Base-by-base conservation (phyloP, 2,113 vertebrate species). In the Micromys minutus region DNA sequence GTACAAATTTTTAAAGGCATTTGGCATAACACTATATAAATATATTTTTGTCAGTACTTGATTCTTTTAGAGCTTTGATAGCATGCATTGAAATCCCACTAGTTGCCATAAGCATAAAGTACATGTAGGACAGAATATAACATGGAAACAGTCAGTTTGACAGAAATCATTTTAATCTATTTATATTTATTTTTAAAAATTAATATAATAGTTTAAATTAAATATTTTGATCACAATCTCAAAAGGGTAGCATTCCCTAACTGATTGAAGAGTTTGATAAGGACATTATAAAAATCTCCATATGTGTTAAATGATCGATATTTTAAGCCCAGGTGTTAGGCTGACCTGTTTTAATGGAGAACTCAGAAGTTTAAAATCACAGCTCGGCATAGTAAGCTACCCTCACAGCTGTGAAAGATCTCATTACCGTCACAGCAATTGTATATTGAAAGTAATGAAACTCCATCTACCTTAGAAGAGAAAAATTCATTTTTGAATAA, bases 401-500 rank as follows among this genome's bases (percentile, higher is more conserved):
- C 63, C 57, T 69, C 3, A 15, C 83, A 92, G 5, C 29, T 87
- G 61, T 3, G 8, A 71, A 92, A 95, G 65, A 90, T 50, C 31
- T 95, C 26, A 50, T 57, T 61, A 22, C 26, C 92, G 55, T 88
- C 36, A 83, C 12, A 59, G 39, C 74, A 79, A 92, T 88, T 76
- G 65, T 71, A 65, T 85, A 77, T 95, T 77, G 57, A 36, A 85
- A 83, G 63, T 2, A 86, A 83, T 85, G 4, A 80, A 94, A 83
- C 71, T 1, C 72, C 79, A 65, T 57, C 13, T 72, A 16, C 10
- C 2, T 75, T 89, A 55, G 45, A 75, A 93, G 92, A 90, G 9
- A 83, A 16, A 55, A 93, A 26, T 31, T 89, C 42, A 92, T 63
- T 89, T n/a, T 81, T 86, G 31, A 95, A 36, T 21, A 86, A 94